Percentiles rank a stretch among this genome's conserved stretches.
Evolutionary conservation across 2,888 invertebrate genomes (phyloP).

Genomic region (Disparrhopalites patrizii): DNA sequence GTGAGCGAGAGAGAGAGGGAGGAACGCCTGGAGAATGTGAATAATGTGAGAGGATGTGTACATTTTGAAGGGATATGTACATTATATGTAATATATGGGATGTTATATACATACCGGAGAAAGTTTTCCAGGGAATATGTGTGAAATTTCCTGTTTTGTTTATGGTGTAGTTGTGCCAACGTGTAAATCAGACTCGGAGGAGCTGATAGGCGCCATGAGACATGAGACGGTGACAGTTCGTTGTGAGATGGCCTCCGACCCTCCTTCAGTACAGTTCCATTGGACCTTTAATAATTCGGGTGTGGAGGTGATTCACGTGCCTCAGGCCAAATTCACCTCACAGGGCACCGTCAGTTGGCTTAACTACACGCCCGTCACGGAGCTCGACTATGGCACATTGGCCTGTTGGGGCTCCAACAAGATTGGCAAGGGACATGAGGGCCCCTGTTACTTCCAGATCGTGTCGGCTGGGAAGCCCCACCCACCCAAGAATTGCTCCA

Average conservation of each 20-base stretch:
- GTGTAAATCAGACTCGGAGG: slow-evolving; percentile 45
- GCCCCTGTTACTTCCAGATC: slow-evolving; percentile 81
- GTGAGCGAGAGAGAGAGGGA: no score
- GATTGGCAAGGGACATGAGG: slow-evolving; percentile 71
- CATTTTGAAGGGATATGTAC: no score
- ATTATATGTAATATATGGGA: no score
- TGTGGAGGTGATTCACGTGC: slow-evolving; percentile 61
- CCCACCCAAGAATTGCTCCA: slow-evolving; percentile 80
- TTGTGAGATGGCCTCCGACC: slow-evolving; percentile 84
- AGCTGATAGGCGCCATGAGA: slow-evolving; percentile 74
- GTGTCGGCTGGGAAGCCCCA: slow-evolving; percentile 70
- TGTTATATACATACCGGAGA: no score
- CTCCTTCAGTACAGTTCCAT: slow-evolving; percentile 66
- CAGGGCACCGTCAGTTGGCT: slow-evolving; percentile 67
- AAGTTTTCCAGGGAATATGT: no score
- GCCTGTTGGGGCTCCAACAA: slow-evolving; percentile 81
- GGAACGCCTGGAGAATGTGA: no score
- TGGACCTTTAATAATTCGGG: slow-evolving; percentile 93
- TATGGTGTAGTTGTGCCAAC: slow-evolving; percentile 65
- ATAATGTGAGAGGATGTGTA: no score
- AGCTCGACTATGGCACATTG: slow-evolving; percentile 80
- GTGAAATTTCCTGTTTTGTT: no score
- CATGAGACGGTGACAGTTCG: slow-evolving; percentile 80
- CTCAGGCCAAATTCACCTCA: slow-evolving; percentile 55
- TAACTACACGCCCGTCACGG: slow-evolving; percentile 79